Conservation (phyloP, 1,140 invertebrate genomes). For the Parapsyche elsis region DNA sequence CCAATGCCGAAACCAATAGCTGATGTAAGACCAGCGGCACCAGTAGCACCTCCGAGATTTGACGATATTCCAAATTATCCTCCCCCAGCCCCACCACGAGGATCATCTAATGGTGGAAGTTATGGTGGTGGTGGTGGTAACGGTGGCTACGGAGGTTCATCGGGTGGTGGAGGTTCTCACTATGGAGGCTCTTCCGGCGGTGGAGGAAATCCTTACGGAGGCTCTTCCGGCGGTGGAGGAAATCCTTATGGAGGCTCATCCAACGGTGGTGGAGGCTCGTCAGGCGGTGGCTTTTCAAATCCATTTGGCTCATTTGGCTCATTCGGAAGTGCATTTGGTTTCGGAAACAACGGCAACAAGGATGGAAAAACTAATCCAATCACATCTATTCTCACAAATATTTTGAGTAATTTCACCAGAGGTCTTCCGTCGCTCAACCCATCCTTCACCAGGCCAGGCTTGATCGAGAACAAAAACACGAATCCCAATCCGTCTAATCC, state of each 20-base stretch:
- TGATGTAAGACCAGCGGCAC: conserved; percentile 53
- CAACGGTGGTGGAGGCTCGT: conserved; percentile 58
- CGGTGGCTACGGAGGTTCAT: conserved; percentile 5
- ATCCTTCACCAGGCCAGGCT: conserved; percentile 47
- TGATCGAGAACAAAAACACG: conserved; percentile 50
- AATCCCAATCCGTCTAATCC: conserved; percentile 45
- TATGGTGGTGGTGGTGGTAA: conserved; percentile 32
- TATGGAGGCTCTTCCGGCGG: conserved; percentile 31
- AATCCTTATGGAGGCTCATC: conserved; percentile 45
- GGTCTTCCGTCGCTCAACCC: conserved; percentile 45
- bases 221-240: conserved; percentile 13
- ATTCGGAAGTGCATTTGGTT: conserved; percentile 31
- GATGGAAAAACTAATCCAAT: conserved; percentile 59
- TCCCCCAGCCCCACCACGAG: conserved; percentile 61
- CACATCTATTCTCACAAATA: conserved; percentile 59
- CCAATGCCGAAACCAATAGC: conserved; percentile 60
- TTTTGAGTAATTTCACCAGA: conserved; percentile 53
- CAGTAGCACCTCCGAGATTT: conserved; percentile 51
- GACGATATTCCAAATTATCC: conserved; percentile 62
- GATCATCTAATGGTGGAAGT: conserved; percentile 55
- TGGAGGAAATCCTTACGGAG: conserved; percentile 7
- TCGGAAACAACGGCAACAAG: conserved; percentile 53
- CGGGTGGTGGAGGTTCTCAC: conserved; percentile 2
- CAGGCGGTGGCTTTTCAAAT: conserved; percentile 56
- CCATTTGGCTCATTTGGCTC: conserved; percentile 21